Evolutionary conservation across 53 echinoderm and acorn worm species (phyloP).

Genomic region (Zoroaster sp.): DNA sequence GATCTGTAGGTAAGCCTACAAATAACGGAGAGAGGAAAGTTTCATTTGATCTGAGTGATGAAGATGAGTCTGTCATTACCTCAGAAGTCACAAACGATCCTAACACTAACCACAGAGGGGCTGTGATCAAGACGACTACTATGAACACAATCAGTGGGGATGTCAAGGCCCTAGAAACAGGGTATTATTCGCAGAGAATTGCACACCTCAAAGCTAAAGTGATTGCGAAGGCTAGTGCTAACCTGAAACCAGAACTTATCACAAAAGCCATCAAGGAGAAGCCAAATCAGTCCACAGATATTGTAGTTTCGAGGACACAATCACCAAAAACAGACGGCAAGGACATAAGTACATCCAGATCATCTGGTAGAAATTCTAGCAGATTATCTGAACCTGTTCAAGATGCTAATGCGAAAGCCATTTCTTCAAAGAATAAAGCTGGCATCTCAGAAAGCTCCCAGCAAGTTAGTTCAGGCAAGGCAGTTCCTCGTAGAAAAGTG

Average conservation of each 20-base stretch:
- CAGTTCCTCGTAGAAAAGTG: background rate
- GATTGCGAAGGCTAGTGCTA: slow-evolving; percentile 64
- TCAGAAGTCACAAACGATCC: background rate
- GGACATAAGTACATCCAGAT: background rate
- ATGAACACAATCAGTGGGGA: background rate
- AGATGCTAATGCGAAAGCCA: background rate
- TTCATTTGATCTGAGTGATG: slow-evolving; percentile 60
- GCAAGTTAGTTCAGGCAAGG: background rate
- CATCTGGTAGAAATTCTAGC: background rate
- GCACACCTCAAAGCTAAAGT: slow-evolving; percentile 63
- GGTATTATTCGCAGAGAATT: slow-evolving; percentile 38
- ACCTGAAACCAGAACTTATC: slow-evolving; percentile 22
- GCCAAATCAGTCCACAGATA: background rate
- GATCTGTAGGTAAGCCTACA: background rate
- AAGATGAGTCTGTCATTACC: slow-evolving; percentile 55
- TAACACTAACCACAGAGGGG: background rate
- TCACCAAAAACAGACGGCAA: background rate
- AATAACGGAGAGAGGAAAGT: slow-evolving; percentile 24
- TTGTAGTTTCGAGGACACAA: background rate
- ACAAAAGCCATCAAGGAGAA: background rate
- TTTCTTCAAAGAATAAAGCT: background rate
- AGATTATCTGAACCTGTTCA: background rate
- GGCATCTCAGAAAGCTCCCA: background rate
- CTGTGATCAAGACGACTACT: background rate
- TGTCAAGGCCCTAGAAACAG: background rate